Conservation (phyloP, 30 jellyfish, hydroid and myxozoan genomes). For the Phacellophora camtschatica region DNA sequence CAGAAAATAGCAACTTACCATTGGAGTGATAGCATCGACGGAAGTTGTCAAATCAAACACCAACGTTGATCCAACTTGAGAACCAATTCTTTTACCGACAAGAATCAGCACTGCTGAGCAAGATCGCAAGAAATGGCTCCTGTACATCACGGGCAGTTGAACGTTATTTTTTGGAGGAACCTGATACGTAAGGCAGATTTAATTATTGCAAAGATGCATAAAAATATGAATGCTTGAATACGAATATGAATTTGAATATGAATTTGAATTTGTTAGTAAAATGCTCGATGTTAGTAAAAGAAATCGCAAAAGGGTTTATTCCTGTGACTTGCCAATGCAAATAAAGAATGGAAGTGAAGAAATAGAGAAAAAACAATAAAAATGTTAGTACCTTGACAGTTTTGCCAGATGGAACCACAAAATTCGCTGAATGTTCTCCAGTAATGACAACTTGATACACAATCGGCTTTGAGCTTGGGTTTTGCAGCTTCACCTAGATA, state of each 20-base stretch:
- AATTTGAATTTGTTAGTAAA: too few relatives aligned
- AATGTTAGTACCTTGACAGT: constrained; percentile 57
- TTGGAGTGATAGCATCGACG: constrained; percentile 66
- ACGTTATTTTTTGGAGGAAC: constrained; percentile 85
- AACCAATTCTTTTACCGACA: constrained; percentile 94
- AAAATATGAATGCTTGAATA: too few relatives aligned
- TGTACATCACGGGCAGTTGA: constrained; percentile 73
- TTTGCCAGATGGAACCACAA: constrained; percentile 53
- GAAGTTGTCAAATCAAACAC: constrained; percentile 69
- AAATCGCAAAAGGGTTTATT: too few relatives aligned
- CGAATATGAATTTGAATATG: too few relatives aligned
- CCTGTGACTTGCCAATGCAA: too few relatives aligned
- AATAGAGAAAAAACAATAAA: too few relatives aligned
- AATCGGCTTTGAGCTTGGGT: constrained; percentile 92
- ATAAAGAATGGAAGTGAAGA: too few relatives aligned
- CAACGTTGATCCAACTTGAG: constrained; percentile 95
- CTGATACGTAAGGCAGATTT: too few relatives aligned
- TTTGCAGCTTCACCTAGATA: constrained; percentile 81
- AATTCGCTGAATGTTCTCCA: constrained; percentile 76
- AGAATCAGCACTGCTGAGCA: constrained; percentile 76
- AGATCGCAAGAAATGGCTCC: constrained; percentile 80
- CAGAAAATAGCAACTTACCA: constrained; percentile 31
- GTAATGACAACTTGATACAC: constrained; percentile 70
- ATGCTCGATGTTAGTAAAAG: too few relatives aligned
- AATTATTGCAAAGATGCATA: too few relatives aligned